Base-by-base conservation (phyloP, 2,888 invertebrate species). In the Acanthosepion pharaonis region DNA sequence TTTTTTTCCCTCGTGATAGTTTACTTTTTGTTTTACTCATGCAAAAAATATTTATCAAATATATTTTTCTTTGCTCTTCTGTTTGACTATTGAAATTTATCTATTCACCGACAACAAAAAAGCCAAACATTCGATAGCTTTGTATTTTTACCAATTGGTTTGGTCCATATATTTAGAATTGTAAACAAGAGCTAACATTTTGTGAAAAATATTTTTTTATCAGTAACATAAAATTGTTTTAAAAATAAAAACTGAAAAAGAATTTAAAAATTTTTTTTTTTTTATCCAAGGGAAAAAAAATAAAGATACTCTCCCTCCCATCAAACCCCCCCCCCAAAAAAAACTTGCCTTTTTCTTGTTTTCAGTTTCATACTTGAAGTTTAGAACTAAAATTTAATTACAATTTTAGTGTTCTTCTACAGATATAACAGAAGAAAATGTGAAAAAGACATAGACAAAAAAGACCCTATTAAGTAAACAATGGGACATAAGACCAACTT, bases 61-160 rank as follows among this genome's bases (percentile, higher is more conserved):
- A 42, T 42, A 42, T 59, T 20, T 59, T 23, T 59, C 20, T 55
- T 55, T 20, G 4, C 20, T 59, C 78, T 78, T 9, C n/a, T n/a
- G n/a, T 59, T n/a, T n/a, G 33, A 78, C 18, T 78, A 11, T n/a
- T 2, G 15, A 78, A n/a, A 33, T 59, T 59, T 78, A n/a, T 64
- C 28, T 78, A 78, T 78, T 78, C 78, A 78, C n/a, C 78, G n/a
- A 78, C n/a, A 78, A 33, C n/a, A 78, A 78, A 78, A 78, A 78
- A 78, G 78, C 78, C 78, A 78, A 78, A 78, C 78, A 78, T 78
- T n/a, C n/a, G n/a, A 78, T 78, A 78, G n/a, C n/a, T 78, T n/a
- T 78, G 78, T 78, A 78, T 78, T 78, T 78, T 33, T 33, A 9
- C 78, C 78, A n/a, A 78, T 78, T n/a, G 15, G 18, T 78, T 78